These are phyloP conservation scores for Anthonomus grandis DNA, from an alignment of 1,140 invertebrate genomes.

Conservation along the genomic window DNA sequence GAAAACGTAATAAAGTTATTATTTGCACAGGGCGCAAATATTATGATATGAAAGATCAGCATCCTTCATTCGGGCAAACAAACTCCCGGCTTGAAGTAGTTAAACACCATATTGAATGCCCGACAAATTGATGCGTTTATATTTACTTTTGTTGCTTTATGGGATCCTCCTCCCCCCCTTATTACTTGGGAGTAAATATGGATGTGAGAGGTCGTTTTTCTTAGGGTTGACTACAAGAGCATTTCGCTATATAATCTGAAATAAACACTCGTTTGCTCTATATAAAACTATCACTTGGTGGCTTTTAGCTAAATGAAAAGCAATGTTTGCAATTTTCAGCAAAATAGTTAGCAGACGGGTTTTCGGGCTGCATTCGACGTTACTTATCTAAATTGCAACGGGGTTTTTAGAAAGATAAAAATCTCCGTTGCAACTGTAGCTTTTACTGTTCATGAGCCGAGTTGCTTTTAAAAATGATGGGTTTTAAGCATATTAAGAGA, in stretches of 20 bases:
- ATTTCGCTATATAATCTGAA: too few relatives aligned
- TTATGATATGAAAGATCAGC: slow-evolving; percentile 43
- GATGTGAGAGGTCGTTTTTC: too few relatives aligned
- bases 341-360: neutral
- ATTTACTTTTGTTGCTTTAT: slow-evolving; percentile 27
- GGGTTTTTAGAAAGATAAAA: neutral
- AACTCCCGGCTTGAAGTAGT: slow-evolving; percentile 30
- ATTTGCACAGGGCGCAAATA: slow-evolving; percentile 43
- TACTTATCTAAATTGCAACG: slow-evolving; percentile 1
- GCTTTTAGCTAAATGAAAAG: slow-evolving; percentile 1
- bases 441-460: too few relatives aligned
- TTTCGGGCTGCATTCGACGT: slow-evolving; percentile 1
- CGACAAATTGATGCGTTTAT: slow-evolving; percentile 35
- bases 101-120: slow-evolving; percentile 37
- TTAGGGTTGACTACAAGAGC: too few relatives aligned
- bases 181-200: too few relatives aligned
- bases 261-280: too few relatives aligned
- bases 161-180: too few relatives aligned
- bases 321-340: neutral
- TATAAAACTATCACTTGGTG: too few relatives aligned
- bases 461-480: too few relatives aligned
- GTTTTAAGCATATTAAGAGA: too few relatives aligned
- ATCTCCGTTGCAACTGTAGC: too few relatives aligned
- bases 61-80: slow-evolving; percentile 17
- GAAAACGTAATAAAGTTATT: slow-evolving; percentile 27